These are phyloP conservation scores for Zygothrica quintamaculata DNA, from an alignment of 2,888 invertebrate genomes.

Conservation along the genomic window DNA sequence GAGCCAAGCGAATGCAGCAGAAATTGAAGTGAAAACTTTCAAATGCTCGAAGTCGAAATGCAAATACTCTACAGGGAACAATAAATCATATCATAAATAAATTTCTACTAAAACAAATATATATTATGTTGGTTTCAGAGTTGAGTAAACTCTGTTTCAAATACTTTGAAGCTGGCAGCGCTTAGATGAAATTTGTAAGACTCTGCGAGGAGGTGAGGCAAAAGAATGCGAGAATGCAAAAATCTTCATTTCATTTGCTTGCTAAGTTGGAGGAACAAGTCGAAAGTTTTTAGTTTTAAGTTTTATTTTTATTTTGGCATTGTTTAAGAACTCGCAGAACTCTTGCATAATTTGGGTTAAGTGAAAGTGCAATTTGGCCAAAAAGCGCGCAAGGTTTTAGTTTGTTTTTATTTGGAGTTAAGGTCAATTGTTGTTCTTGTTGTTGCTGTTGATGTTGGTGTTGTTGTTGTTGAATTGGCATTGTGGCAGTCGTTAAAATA, in stretches of 20 bases:
- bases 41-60: neutral
- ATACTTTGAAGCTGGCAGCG: neutral
- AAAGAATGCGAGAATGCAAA: conserved; percentile 56
- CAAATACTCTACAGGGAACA: too few species aligned
- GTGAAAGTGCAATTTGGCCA: conserved; percentile 62
- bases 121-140: too few species aligned
- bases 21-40: neutral
- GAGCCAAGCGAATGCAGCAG: conserved; percentile 35
- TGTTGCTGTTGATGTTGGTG: conserved; percentile 9
- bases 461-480: conserved; percentile 30
- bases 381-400: conserved; percentile 7
- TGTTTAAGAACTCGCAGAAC: conserved; percentile 33
- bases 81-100: too few species aligned
- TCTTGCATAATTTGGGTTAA: conserved; percentile 56
- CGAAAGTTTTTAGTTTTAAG: conserved; percentile 54
- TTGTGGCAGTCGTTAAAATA: conserved; percentile 47
- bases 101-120: too few species aligned
- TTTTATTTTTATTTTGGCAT: conserved; percentile 29
- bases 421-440: neutral
- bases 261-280: conserved; percentile 43
- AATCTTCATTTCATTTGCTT: conserved; percentile 68
- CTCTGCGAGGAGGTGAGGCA: conserved; percentile 1
- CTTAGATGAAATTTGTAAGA: neutral
- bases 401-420: neutral
- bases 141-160: conserved; percentile 7